Base-by-base conservation (phyloP, 2,113 vertebrate species). In the Syrrhaptes paradoxus region DNA sequence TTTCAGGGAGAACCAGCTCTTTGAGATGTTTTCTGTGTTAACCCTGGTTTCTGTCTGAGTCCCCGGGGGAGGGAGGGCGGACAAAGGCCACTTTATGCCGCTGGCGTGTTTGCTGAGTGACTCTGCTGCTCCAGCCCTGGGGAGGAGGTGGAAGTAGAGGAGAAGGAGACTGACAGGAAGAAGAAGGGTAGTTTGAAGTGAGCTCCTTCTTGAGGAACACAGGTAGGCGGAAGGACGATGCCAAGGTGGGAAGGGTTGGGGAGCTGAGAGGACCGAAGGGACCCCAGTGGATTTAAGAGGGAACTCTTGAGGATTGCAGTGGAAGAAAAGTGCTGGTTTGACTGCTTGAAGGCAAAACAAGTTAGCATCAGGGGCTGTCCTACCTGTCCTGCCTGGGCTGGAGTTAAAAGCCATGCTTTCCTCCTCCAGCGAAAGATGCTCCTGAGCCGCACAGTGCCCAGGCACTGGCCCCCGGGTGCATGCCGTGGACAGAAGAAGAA, bases 21-120 rank as follows among this genome's bases (percentile, higher is more conserved):
- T 83, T 76, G 71, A 75, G 72, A 70, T 51, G 52, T 93, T 89
- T 89, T 89, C 63, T 52, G 52, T 48, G 38, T 87, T 78, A 84
- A 77, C 87, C 49, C 46, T 54, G n/a, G 24, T 91, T 73, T 78
- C 73, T 75, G 68, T 81, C 38, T 61, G 76, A 91, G 72, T 89
- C 59, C 57, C 48, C 3, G 62, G 87, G 91, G 91, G 58, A 95
- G 84, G 73, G 84, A 85, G 74, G 25, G 66, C 2, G 51, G 85
- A 87, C 80, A 96, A 94, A 94, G 92, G 74, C 66, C 78, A 57
- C 76, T 92, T 95, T 81, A 54, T 85, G 49, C 84, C 16, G 4
- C 63, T 75, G 80, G 41, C 1, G 0, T 88, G 72, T 92, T 94
- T 93, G 77, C 83, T 73, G 57, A 72, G 17, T 78, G 45, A 72